These are phyloP conservation scores for Rhagologus leucostigma DNA, from an alignment of 2,113 vertebrate genomes.

Conservation along the genomic window DNA sequence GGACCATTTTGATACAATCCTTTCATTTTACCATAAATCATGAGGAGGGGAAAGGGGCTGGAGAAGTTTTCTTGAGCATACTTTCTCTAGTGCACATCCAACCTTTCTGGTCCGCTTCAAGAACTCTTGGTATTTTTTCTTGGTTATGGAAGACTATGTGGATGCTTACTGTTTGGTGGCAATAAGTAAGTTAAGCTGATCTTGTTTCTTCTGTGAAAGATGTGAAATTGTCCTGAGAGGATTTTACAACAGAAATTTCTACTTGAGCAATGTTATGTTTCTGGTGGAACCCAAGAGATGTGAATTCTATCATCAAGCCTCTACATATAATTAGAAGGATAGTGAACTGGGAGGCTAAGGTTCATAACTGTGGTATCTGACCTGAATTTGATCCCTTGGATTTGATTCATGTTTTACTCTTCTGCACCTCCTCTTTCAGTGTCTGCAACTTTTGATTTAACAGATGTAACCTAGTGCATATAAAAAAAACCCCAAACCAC, in stretches of 20 bases:
- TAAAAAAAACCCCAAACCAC: background rate
- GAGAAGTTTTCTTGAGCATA: background rate
- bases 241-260: background rate
- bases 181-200: background rate
- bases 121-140: background rate
- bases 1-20: background rate
- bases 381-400: background rate
- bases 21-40: background rate
- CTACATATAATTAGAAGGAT: background rate
- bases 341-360: background rate
- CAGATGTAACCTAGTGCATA: constrained; percentile 39
- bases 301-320: background rate
- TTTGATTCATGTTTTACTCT: constrained; percentile 13
- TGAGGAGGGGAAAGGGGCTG: background rate
- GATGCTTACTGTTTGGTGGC: background rate
- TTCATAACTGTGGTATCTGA: background rate
- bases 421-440: background rate
- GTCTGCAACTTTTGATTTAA: constrained; percentile 63
- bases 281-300: background rate
- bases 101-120: background rate
- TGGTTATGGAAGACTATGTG: background rate
- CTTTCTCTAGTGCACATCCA: background rate
- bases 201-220: background rate
- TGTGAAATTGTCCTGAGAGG: background rate
- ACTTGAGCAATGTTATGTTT: background rate